phyloP scores from a whole-genome alignment of 2,797 vertebrate genomes.

The Melanotaenia maccullochi region DNA sequence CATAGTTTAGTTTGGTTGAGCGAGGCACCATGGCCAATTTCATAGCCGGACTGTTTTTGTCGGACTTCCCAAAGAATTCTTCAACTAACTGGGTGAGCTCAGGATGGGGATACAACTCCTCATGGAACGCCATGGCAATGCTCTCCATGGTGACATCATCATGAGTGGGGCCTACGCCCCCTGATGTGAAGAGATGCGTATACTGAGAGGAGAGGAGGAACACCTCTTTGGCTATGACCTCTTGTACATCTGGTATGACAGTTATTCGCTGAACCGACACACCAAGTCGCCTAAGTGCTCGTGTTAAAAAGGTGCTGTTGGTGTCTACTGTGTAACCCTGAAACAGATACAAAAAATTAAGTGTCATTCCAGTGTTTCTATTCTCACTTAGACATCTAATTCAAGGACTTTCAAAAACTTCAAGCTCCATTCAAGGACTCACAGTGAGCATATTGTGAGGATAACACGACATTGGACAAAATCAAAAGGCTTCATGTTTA shows the following conservation, averaged over 20 bases:
- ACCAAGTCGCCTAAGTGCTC: conserved; percentile 87
- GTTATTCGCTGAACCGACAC: conserved; percentile 89
- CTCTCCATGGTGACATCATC: conserved; percentile 96
- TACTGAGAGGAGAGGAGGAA: conserved; percentile 84
- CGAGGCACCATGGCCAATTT: conserved; percentile 89
- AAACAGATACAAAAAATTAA: conserved; percentile 1
- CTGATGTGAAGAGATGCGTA: conserved; percentile 91
- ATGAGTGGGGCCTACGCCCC: conserved; percentile 95
- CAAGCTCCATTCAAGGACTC: conserved; percentile 28
- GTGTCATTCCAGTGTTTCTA: not conserved
- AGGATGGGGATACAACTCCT: conserved; percentile 84
- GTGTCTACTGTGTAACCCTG: conserved; percentile 95
- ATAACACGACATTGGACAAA: conserved; percentile 35
- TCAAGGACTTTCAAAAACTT: conserved; percentile 32
- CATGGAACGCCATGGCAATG: conserved; percentile 90
- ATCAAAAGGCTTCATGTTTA: conserved; percentile 61
- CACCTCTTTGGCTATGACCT: conserved; percentile 89
- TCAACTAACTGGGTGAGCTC: conserved; percentile 85
- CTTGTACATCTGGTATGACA: conserved; percentile 89
- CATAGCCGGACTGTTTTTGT: conserved; percentile 81
- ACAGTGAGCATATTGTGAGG: conserved; percentile 6
- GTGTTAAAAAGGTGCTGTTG: conserved; percentile 92
- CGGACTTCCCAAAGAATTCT: conserved; percentile 80
- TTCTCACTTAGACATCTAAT: not conserved
- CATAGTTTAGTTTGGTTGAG: conserved; percentile 91